Base-by-base conservation (phyloP, 2,888 invertebrate species). In the Rhingia rostrata region DNA sequence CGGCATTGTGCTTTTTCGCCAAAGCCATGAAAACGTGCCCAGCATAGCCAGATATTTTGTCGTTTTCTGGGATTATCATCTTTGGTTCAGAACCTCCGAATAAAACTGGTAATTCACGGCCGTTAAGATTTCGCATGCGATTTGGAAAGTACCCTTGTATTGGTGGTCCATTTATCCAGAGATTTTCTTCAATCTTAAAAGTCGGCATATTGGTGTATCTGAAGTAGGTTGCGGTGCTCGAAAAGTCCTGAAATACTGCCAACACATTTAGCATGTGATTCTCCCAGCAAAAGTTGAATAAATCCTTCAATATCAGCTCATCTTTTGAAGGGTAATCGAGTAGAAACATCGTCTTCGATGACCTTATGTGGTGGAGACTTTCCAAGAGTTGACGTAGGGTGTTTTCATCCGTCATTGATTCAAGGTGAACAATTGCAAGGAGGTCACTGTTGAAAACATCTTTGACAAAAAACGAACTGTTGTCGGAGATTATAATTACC, bases 41-140 rank as follows among this genome's bases (percentile, higher is more conserved):
- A 1, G 87, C 80, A 4, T 87, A 87, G 1, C 90, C 90, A 0
- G 86, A 87, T 4, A 88, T 81, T 0, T 87, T 56, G 0, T 73
- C 43, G 3, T 86, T 61, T 1, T 86, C 77, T 32, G 88, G 88
- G 0, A 87, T 67, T 6, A 90, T 89, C 3, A 89, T 82, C 0
- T 90, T 89, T 0, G 90, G 90, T 4, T 86, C 47, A 0, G 87
- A 79, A 0, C 89, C 89, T 0, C 88, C 90, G n/a, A 89, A 64
- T 0, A 88, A 73, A 1, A 86, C 67, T 0, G 87, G 70, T 4
- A 90, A 37, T 1, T 74, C 70, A 30, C 86, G 88, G 6, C 90
- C 90, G 0, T 84, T 72, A 0, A 90, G 56, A 67, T 90, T 83
- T 0, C 54, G 56, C 3, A 90, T 14, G 0, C 90, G 88, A 22